A percentile compares a stretch with the other conserved stretches of the same genome.
These are phyloP conservation scores for Hyposmocoma kahamanoa DNA, from an alignment of 1,140 invertebrate species.

Conservation along the genomic window DNA sequence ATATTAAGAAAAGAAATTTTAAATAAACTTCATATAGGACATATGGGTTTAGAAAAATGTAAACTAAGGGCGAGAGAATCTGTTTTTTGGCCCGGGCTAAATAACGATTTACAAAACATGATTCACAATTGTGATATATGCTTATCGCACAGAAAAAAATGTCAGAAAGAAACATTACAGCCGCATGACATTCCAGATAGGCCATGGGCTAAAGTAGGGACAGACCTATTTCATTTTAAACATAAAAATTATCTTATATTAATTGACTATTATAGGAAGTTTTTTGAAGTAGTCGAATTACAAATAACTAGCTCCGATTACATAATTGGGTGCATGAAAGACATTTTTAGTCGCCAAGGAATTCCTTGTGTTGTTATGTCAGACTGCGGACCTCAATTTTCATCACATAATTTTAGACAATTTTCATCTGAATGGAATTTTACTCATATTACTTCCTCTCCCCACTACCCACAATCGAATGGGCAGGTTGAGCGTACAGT, in stretches of 20 bases:
- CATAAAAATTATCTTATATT: conserved; percentile 39
- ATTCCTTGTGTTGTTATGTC: conserved; percentile 48
- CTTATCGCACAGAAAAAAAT: conserved; percentile 5
- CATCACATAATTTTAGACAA: conserved; percentile 41
- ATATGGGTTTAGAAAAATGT: conserved; percentile 9
- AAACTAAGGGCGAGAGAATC: conserved; percentile 2
- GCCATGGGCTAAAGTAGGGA: conserved; percentile 39
- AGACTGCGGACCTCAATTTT: conserved; percentile 60
- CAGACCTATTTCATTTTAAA: conserved; percentile 37
- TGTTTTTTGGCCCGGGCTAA: conserved; percentile 7
- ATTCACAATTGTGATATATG: conserved; percentile 8
- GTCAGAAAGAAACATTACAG: conserved; percentile 33
- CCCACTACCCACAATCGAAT: conserved; percentile 56
- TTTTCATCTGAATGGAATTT: conserved; percentile 55
- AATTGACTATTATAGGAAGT: conserved; percentile 47
- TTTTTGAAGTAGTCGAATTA: conserved; percentile 25
- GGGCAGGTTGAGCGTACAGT: conserved; percentile 47
- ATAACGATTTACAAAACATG: conserved; percentile 3
- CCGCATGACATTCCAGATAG: conserved; percentile 28
- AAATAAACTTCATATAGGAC: conserved; percentile 7
- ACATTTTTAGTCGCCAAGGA: conserved; percentile 47
- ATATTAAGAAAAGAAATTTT: conserved; percentile 32
- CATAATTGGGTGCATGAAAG: conserved; percentile 26
- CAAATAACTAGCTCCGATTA: conserved; percentile 11
- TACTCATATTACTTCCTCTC: conserved; percentile 34